A percentile compares a stretch with the other conserved stretches of the same genome.
Conservation (phyloP, 2,113 vertebrate species). For the Dendrocopos noguchii region DNA sequence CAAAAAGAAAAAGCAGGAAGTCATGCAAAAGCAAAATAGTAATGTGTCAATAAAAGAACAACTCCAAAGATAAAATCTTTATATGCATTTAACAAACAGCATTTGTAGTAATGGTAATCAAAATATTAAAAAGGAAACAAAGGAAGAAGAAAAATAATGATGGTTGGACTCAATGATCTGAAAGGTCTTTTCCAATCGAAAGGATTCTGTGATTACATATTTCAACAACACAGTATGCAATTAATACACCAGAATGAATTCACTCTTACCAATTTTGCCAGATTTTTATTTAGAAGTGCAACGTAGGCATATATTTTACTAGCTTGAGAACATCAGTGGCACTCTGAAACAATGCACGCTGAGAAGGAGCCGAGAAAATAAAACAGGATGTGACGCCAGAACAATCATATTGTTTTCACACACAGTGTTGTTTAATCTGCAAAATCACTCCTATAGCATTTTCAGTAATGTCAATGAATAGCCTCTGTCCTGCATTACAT, state of each 20-base stretch:
- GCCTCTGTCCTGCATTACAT: no score
- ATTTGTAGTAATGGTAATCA: not conserved
- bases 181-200: no score
- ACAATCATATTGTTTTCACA: not conserved
- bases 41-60: not conserved
- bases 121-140: no score
- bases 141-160: no score
- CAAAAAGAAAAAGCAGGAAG: slow-evolving; percentile 26
- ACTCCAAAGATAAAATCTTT: not conserved
- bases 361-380: not conserved
- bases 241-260: not conserved
- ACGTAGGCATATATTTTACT: not conserved
- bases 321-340: not conserved
- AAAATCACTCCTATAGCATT: not conserved
- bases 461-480: not conserved
- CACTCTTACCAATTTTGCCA: not conserved
- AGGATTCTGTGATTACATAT: no score
- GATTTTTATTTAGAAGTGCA: not conserved
- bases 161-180: no score
- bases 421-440: not conserved
- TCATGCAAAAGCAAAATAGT: not conserved
- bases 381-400: not conserved
- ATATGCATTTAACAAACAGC: not conserved
- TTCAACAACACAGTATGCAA: not conserved
- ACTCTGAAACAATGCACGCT: not conserved